These are phyloP conservation scores for Hippotragus niger DNA, from an alignment of 2,113 vertebrate species.

Conservation along the genomic window DNA sequence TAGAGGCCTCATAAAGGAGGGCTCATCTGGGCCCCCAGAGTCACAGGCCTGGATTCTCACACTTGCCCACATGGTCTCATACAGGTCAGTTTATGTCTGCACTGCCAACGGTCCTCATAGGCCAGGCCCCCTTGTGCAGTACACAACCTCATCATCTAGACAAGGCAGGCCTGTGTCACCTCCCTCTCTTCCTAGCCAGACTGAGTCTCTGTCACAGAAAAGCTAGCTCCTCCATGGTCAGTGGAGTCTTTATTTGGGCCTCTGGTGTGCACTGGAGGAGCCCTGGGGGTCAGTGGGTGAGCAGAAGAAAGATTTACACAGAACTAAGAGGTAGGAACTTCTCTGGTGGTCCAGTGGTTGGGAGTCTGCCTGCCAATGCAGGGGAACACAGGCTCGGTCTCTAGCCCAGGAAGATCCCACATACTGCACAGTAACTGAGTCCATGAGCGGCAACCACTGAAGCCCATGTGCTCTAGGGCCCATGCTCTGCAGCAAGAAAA, in stretches of 20 bases:
- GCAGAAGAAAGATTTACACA: neutral
- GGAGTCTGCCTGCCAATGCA: neutral
- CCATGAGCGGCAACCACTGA: neutral
- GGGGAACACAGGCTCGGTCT: neutral
- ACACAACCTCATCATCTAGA: neutral
- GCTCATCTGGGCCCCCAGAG: neutral
- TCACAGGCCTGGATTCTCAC: neutral
- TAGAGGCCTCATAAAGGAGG: neutral
- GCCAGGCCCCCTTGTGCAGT: neutral
- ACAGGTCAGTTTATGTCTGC: neutral
- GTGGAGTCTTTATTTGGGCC: neutral
- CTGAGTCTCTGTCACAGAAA: neutral
- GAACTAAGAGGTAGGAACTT: neutral
- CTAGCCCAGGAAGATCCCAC: neutral
- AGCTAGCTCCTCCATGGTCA: neutral
- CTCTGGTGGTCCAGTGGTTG: neutral
- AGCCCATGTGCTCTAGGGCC: neutral
- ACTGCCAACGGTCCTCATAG: neutral
- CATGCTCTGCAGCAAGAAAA: neutral
- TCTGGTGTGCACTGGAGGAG: neutral
- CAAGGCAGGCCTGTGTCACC: no score
- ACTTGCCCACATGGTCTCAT: fast-evolving
- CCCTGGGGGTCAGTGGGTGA: fast-evolving
- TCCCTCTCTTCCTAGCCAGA: neutral
- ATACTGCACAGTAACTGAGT: neutral